Evolutionary conservation across 2,113 vertebrate species (phyloP), one percentile per base, ranked within the genome.

Genomic region (Geothlypis trichas): DNA sequence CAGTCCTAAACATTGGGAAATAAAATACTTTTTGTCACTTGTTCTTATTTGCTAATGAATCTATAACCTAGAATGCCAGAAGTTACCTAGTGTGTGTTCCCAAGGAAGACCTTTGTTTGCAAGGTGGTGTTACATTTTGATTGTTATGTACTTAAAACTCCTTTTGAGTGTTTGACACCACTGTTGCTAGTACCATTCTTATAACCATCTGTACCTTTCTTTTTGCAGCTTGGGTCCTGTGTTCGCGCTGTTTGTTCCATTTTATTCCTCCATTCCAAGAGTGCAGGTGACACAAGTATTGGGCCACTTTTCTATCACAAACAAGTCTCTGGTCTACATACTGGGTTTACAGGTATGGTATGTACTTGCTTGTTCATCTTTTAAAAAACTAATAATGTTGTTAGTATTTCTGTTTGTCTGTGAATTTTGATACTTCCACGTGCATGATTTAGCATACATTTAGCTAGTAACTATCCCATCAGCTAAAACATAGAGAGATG

Each of bases 251-350:
- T 99, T 99, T 97, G 99, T 99, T 97, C 99, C 99, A 95, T 99
- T 99, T 98, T 99, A 99, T 98, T 96, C 95, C 91, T 98, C 99
- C 86, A 98, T 99, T 96, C 99, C 99, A 73, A 98, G 97, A 95
- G 98, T 99, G 89, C 99, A 99, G 41, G 98, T 99, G 97, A 98
- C 99, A 72, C 99, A 99, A 94, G 97, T 99, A 76, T 97, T 99
- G 96, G 99, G 99, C 51, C 98, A 98, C 42, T 97, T 99, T 96
- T 98, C 98, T 93, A 98, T 99, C 98, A 99, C 99, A 94, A 99
- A 99, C 98, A 99, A 99, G 97, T 99, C 99, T 42, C 95, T 99
- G 95, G 98, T 99, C 96, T 99, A 99, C 97, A 98, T 99, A 66
- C 95, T 99, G 90, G 99, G 99, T 96, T 97, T 99, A 71, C 99